Evolutionary conservation across 64 coral and sea anemone genomes (phyloP).

Genomic region (Anthopleura sola): DNA sequence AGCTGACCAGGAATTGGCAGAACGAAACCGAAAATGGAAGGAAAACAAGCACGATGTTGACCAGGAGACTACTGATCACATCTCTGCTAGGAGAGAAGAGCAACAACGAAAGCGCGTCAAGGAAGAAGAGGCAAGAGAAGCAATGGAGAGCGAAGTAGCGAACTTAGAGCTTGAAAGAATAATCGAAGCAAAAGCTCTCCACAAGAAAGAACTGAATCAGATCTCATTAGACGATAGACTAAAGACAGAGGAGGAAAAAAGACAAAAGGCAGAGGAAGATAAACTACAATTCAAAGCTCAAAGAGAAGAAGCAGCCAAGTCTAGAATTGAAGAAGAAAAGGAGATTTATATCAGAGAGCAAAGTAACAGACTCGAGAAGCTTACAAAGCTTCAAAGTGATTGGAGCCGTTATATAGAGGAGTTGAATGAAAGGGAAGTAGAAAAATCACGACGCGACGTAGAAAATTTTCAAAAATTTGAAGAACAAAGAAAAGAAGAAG

Average conservation of each 20-base stretch:
- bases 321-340: constrained; percentile 21
- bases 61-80: not conserved
- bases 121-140: not conserved
- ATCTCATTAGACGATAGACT: not conserved
- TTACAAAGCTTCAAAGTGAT: constrained; percentile 15
- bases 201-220: constrained; percentile 14
- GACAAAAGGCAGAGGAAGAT: not conserved
- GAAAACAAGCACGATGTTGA: not conserved
- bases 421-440: constrained; percentile 2
- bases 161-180: constrained; percentile 20
- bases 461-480: not conserved
- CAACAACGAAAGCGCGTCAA: not conserved
- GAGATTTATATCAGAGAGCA: not conserved
- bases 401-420: constrained; percentile 9
- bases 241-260: not conserved
- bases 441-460: not conserved
- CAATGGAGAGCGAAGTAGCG: not conserved
- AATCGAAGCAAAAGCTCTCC: not conserved
- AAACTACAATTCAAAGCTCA: constrained; percentile 1
- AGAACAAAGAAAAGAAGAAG: constrained; percentile 15
- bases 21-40: not conserved
- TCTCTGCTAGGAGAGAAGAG: not conserved
- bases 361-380: constrained; percentile 12
- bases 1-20: not conserved
- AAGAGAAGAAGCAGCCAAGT: constrained; percentile 17